Conservation (phyloP, 2,888 invertebrate genomes). For the Apamea anceps region DNA sequence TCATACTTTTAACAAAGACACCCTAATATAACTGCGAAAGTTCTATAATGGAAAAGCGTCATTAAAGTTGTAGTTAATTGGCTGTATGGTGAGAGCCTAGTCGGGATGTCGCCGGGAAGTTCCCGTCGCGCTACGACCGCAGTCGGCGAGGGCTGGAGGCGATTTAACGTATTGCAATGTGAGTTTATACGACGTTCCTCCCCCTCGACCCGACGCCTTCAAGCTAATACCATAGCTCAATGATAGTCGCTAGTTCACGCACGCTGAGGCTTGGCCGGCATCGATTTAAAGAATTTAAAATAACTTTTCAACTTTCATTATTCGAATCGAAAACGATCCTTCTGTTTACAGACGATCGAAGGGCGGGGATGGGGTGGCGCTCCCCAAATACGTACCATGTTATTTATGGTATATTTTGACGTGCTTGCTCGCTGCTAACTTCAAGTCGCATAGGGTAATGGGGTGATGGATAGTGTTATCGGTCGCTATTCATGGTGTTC, state of each 20-base stretch:
- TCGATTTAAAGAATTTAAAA: slow-evolving; percentile 74
- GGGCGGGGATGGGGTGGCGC: slow-evolving; percentile 78
- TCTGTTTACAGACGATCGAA: slow-evolving; percentile 79
- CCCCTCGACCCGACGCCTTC: slow-evolving; percentile 73
- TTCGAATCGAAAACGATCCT: slow-evolving; percentile 73
- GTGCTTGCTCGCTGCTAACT: slow-evolving; percentile 87
- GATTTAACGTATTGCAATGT: slow-evolving; percentile 85
- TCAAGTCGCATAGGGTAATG: slow-evolving; percentile 86
- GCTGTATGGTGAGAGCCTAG: slow-evolving; percentile 78
- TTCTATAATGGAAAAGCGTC: slow-evolving; percentile 80
- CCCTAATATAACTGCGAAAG: slow-evolving; percentile 67
- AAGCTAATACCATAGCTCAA: slow-evolving; percentile 72
- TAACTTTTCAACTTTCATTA: slow-evolving; percentile 66
- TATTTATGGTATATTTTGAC: slow-evolving; percentile 90
- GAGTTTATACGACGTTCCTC: slow-evolving; percentile 76
- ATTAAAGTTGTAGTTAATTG: slow-evolving; percentile 84
- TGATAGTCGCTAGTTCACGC: slow-evolving; percentile 73
- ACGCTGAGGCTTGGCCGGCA: slow-evolving; percentile 72
- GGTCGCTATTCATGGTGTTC: slow-evolving; percentile 86
- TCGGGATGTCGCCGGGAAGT: slow-evolving; percentile 76
- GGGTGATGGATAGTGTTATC: slow-evolving; percentile 90
- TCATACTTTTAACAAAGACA: slow-evolving; percentile 66
- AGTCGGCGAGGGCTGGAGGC: slow-evolving; percentile 80
- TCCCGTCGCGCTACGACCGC: slow-evolving; percentile 75
- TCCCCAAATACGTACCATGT: slow-evolving; percentile 83